A percentile compares a stretch with the other conserved stretches of the same genome.
These are phyloP conservation scores for Polyploca ridens DNA, from an alignment of 2,888 invertebrate genomes.

Conservation along the genomic window DNA sequence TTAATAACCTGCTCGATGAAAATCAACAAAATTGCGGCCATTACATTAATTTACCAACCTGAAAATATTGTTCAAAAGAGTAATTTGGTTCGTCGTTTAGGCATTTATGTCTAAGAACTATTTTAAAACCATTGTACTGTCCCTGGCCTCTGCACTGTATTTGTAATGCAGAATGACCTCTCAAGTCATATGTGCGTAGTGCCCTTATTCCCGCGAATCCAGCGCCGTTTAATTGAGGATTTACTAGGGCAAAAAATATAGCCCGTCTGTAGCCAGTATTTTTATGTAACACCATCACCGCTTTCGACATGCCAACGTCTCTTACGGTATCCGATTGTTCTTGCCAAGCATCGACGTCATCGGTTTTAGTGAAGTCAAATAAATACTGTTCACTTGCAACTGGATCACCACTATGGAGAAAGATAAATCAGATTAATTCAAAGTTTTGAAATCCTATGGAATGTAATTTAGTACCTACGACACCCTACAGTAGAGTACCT, in stretches of 20 bases:
- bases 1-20: no score
- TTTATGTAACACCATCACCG: constrained; percentile 83
- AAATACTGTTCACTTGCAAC: constrained; percentile 62
- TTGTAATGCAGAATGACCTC: constrained; percentile 74
- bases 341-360: constrained; percentile 82
- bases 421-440: constrained; percentile 21
- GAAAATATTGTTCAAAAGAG: constrained; percentile 85
- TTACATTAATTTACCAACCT: constrained; percentile 58
- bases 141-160: constrained; percentile 85
- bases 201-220: constrained; percentile 87
- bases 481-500: no score
- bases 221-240: constrained; percentile 88
- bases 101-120: constrained; percentile 84
- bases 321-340: constrained; percentile 88
- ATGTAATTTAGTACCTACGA: no score
- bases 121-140: constrained; percentile 84
- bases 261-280: constrained; percentile 85
- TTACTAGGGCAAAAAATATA: constrained; percentile 86
- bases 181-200: constrained; percentile 77
- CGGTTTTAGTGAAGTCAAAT: constrained; percentile 84
- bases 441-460: no score
- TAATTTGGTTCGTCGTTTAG: constrained; percentile 83
- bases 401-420: constrained; percentile 44
- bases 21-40: not conserved
- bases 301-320: constrained; percentile 87